phyloP scores from a whole-genome alignment of 2,888 invertebrate species.

The Campoplex capitator region DNA sequence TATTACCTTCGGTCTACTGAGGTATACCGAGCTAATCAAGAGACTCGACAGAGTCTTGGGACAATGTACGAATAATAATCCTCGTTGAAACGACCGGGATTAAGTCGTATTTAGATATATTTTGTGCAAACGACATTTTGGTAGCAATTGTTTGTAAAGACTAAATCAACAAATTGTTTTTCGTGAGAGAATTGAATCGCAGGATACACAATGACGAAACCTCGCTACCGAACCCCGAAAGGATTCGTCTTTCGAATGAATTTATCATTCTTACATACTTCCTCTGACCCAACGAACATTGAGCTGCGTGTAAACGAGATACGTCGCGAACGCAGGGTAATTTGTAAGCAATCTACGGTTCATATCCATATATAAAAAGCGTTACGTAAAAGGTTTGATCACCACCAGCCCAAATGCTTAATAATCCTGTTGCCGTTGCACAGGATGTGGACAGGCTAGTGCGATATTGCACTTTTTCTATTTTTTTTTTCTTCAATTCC shows the following conservation, averaged over 20 bases:
- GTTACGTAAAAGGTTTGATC: conserved; percentile 54
- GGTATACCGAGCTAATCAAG: no score
- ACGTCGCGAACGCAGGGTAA: neutral
- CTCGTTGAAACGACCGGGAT: neutral
- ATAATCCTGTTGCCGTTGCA: conserved; percentile 41
- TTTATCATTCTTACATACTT: neutral
- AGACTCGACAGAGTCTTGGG: no score
- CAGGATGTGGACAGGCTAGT: conserved; percentile 16
- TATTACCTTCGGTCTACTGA: no score
- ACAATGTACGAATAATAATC: no score
- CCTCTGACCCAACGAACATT: neutral
- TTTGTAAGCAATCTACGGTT: conserved; percentile 16
- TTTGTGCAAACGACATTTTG: neutral
- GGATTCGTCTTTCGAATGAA: neutral
- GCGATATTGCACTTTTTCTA: conserved; percentile 16
- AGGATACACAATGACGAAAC: neutral
- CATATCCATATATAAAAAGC: conserved; percentile 5
- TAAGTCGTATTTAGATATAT: neutral
- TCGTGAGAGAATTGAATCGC: no score
- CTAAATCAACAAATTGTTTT: neutral
- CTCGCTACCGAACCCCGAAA: neutral
- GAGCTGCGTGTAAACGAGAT: neutral
- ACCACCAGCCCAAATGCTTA: conserved; percentile 28
- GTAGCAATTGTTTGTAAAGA: neutral
- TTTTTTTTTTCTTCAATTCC: conserved; percentile 44